Conservation (phyloP, 2,888 invertebrate species). For the Hemicrepidius hirtus region DNA sequence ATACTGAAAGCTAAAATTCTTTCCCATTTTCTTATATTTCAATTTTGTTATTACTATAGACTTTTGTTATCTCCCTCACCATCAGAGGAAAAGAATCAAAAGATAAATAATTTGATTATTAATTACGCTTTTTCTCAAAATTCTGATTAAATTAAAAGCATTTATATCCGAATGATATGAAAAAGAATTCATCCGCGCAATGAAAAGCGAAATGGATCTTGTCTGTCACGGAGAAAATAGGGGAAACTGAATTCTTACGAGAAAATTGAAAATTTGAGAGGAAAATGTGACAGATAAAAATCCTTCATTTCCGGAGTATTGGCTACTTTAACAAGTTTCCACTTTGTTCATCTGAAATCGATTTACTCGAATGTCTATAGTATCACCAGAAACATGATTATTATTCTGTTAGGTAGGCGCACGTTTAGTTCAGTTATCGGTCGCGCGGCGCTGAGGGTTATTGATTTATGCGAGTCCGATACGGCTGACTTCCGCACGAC, state of each 20-base stretch:
- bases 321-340: conserved; percentile 54
- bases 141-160: conserved; percentile 35
- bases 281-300: conserved; percentile 63
- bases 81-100: conserved; percentile 6
- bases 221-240: conserved; percentile 45
- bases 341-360: conserved; percentile 56
- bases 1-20: not conserved
- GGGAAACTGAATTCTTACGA: conserved; percentile 43
- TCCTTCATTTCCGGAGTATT: conserved; percentile 64
- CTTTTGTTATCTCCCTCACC: not conserved
- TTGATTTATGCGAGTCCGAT: conserved; percentile 63
- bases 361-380: conserved; percentile 55
- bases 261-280: conserved; percentile 63
- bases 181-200: conserved; percentile 32
- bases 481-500: conserved; percentile 60
- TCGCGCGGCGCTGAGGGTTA: conserved; percentile 59
- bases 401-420: conserved; percentile 64
- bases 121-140: conserved; percentile 26
- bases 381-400: conserved; percentile 62
- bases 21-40: not conserved
- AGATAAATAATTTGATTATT: conserved; percentile 29
- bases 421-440: conserved; percentile 63
- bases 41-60: not conserved
- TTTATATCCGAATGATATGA: conserved; percentile 29
- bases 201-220: conserved; percentile 46